Percentiles rank a stretch among this genome's conserved stretches.
Conservation (phyloP, 1,140 invertebrate genomes). For the Bactericera cockerelli region DNA sequence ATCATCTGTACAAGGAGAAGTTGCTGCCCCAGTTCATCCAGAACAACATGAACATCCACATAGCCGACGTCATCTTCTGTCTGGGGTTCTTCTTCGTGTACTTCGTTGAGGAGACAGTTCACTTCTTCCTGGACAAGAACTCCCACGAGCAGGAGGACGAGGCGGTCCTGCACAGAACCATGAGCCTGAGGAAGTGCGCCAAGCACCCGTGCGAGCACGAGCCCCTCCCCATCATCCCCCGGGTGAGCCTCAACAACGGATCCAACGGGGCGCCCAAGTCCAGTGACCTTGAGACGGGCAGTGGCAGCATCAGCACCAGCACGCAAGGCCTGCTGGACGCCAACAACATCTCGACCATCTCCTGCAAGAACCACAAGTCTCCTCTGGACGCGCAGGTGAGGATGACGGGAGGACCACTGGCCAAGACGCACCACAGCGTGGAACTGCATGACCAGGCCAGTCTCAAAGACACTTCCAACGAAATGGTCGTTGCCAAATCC, state of each 20-base stretch:
- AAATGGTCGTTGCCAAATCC: slow-evolving; percentile 28
- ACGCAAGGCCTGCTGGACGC: slow-evolving; percentile 10
- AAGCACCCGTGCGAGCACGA: slow-evolving; percentile 20
- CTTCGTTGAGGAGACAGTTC: slow-evolving; percentile 51
- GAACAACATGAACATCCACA: slow-evolving; percentile 30
- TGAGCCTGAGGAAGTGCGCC: slow-evolving; percentile 37
- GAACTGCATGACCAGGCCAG: not conserved
- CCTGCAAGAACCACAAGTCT: slow-evolving; percentile 4
- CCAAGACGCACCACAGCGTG: slow-evolving; percentile 1
- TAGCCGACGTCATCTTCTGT: slow-evolving; percentile 47
- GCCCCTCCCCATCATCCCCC: slow-evolving; percentile 21
- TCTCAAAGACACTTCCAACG: slow-evolving; percentile 1
- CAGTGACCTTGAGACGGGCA: not conserved
- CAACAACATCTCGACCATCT: slow-evolving; percentile 9
- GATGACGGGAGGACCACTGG: slow-evolving; percentile 21
- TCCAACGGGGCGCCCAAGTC: not conserved
- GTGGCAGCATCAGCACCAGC: slow-evolving; percentile 6
- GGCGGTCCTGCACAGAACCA: slow-evolving; percentile 36
- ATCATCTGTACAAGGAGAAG: slow-evolving; percentile 27
- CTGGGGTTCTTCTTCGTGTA: slow-evolving; percentile 57
- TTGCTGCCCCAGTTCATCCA: slow-evolving; percentile 23
- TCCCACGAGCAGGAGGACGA: slow-evolving; percentile 29
- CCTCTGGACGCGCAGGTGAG: slow-evolving; percentile 19
- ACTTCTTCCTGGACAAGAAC: slow-evolving; percentile 36
- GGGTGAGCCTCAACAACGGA: slow-evolving; percentile 16